Evolutionary conservation across 2,797 vertebrate species (phyloP), one percentile per base, ranked within the genome.

Genomic region (Ispidina lecontei): DNA sequence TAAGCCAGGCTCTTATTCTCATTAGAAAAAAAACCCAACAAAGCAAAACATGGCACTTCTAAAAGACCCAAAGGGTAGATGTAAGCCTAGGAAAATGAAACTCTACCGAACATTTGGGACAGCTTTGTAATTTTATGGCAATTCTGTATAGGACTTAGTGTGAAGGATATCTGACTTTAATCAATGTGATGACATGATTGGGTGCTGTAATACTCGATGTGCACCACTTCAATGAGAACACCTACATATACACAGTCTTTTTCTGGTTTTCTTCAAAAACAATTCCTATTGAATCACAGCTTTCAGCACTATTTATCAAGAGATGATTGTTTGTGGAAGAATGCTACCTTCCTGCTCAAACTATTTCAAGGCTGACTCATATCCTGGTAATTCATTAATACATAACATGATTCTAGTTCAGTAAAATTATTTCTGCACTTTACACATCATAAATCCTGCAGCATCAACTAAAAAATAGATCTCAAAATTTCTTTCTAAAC

Each of bases 311-410:
- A 91, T 84, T 94, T 95, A 92, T 93, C 93, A 93, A 63, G 46
- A 56, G 72, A 90, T 93, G 89, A 96, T 94, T 96, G 94, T 96
- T 93, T 90, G 85, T 84, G 76, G 85, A 96, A 96, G 89, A 96
- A 96, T 90, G 80, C 87, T 91, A 79, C 89, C 77, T 95, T 93
- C 92, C 94, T 95, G 94, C 67, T 90, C 71, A 19, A 92, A 41
- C 91, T 74, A 81, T 90, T 95, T 87, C 91, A 95, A 93, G 91
- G 64, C 92, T 96, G 94, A 96, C 89, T 94, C 95, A 96, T 22
- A 96, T 96, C 94, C 96, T 95, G 94, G 83, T 96, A 94, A 96
- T 92, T 94, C 94, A 93, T 93, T 96, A 96, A 96, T 73, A 92
- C 79, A 91, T 67, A 95, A 95, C 78, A 51, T 43, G 87, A 90